Evolutionary conservation across 2,113 vertebrate species (phyloP), one percentile per base, ranked within the genome.

Genomic region (Telmatochromis sp.): DNA sequence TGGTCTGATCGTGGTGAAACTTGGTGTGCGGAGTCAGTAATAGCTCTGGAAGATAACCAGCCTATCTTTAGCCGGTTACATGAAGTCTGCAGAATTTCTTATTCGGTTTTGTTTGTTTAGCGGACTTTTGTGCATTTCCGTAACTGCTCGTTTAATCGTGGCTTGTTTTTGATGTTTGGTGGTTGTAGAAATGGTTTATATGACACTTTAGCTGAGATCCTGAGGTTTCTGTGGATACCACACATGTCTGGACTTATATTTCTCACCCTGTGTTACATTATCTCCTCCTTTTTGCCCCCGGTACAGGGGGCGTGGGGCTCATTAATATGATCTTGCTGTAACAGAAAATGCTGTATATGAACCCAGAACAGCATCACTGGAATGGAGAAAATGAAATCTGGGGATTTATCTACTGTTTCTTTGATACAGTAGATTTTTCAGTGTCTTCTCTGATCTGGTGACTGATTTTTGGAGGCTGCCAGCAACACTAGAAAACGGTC

Each of bases 231-330:
- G 45, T 47, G 0, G 45, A 47, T 17, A 47, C 6, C 45, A 47
- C 45, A 0, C 15, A 47, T 47, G 45, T 17, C 45, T 47, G 45
- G 45, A 51, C 47, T 51, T 51, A 0, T 53, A 53, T n/a, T 53
- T 53, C 19, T n/a, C 0, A 53, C 1, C 19, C 49, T 0, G 0
- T n/a, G 19, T 53, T n/a, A 53, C 9, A 0, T 53, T 0, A 53
- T 10, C 9, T 53, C 1, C 49, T 51, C 19, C 49, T 10, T 53
- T 53, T 53, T n/a, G 9, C 19, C 4, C 7, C 47, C 17, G 1
- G 17, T 19, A 19, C 17, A 0, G 0, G 49, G 49, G 19, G 0
- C 2, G 0, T 53, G 49, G 19, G 49, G 49, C 19, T 53, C 1
- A 21, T 21, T 11, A 54, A 3, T 54, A 14, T 8, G n/a, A n/a